Conservation (phyloP, 2,888 invertebrate species). For the Himalopsyche kuldschensis region DNA sequence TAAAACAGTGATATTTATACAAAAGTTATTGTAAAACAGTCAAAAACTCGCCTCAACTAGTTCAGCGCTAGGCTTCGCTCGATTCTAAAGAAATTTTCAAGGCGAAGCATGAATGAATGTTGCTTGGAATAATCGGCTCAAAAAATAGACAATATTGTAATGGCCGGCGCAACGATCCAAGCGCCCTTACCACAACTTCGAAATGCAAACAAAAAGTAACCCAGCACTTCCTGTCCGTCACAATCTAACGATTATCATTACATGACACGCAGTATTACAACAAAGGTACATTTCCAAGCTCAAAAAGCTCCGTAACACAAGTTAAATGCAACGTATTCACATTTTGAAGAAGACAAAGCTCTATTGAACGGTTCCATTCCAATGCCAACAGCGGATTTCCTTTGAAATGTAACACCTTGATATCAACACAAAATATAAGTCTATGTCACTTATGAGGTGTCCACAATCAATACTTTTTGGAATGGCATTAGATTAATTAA, state of each 20-base stretch:
- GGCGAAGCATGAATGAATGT: not conserved
- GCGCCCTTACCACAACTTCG: slow-evolving; percentile 8
- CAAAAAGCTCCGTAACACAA: not conserved
- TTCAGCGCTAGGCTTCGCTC: not conserved
- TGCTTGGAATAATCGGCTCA: not conserved
- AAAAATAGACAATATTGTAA: not conserved
- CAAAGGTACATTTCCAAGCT: not conserved
- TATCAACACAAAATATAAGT: too few species aligned
- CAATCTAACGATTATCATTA: not conserved
- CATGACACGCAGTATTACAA: not conserved
- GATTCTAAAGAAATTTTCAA: not conserved
- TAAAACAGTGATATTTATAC: too few species aligned
- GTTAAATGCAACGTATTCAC: not conserved
- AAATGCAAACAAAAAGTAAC: slow-evolving; percentile 3
- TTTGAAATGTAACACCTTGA: too few species aligned
- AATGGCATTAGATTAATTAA: too few species aligned
- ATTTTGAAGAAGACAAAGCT: not conserved
- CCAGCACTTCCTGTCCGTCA: slow-evolving; percentile 4
- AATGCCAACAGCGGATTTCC: too few species aligned
- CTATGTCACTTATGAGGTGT: too few species aligned
- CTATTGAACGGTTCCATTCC: too few species aligned
- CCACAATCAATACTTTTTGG: too few species aligned
- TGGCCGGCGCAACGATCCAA: not conserved
- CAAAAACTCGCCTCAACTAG: not conserved
- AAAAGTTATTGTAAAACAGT: too few species aligned